These are phyloP conservation scores for Danio kyathit DNA, from an alignment of 2,797 vertebrate genomes.

Conservation along the genomic window DNA sequence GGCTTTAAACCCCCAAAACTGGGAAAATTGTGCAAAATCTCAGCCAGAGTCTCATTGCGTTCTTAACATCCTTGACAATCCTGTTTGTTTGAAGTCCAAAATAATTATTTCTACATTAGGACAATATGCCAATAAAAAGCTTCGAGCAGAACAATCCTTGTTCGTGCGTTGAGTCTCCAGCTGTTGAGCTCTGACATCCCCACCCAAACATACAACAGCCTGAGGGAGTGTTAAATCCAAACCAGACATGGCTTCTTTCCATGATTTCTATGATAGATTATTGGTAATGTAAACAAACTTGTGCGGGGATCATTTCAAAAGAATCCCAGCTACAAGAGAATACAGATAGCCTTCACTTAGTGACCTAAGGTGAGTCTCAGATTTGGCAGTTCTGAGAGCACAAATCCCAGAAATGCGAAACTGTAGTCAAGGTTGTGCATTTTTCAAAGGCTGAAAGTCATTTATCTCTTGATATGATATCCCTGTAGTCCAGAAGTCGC, in stretches of 20 bases:
- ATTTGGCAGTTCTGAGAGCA: conserved; percentile 56
- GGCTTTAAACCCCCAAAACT: not conserved
- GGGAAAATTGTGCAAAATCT: not conserved
- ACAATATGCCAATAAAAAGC: conserved; percentile 34
- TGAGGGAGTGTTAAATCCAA: conserved; percentile 55
- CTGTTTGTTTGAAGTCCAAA: conserved; percentile 44
- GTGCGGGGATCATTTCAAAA: conserved; percentile 35
- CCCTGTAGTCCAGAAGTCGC: conserved; percentile 62
- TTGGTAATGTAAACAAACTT: conserved; percentile 54
- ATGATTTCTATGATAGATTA: conserved; percentile 30
- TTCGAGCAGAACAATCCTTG: conserved; percentile 38
- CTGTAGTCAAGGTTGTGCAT: conserved; percentile 56
- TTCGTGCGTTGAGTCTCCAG: conserved; percentile 45
- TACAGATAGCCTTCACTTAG: conserved; percentile 36
- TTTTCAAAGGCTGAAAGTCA: conserved; percentile 57
- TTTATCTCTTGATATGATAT: conserved; percentile 68
- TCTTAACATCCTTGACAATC: conserved; percentile 28
- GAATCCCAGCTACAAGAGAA: conserved; percentile 16
- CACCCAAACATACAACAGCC: conserved; percentile 61
- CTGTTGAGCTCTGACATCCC: conserved; percentile 48
- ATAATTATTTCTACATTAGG: conserved; percentile 50
- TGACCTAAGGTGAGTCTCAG: conserved; percentile 50
- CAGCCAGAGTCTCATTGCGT: not conserved
- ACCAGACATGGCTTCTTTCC: conserved; percentile 57
- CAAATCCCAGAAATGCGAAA: conserved; percentile 66